phyloP scores from a whole-genome alignment of 2,113 vertebrate species.

The Cololabis saira region DNA sequence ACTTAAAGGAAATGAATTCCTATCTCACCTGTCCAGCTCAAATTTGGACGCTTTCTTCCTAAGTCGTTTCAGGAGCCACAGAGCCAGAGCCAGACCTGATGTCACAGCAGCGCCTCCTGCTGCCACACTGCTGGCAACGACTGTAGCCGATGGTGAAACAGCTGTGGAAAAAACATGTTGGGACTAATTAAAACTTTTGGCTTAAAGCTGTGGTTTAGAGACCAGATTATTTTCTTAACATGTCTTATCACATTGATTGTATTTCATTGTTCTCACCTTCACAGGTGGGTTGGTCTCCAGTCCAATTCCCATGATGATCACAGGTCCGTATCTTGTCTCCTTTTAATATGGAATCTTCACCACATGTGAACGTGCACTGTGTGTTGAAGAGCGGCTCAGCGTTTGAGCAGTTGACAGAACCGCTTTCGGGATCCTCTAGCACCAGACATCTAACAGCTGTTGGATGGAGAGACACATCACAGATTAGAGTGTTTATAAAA shows the following conservation, averaged over 20 bases:
- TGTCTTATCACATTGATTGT: not conserved
- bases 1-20: not conserved
- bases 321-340: conserved; percentile 66
- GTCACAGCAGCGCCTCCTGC: conserved; percentile 42
- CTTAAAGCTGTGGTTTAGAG: not conserved
- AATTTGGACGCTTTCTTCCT: conserved; percentile 66
- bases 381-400: conserved; percentile 42
- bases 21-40: conserved; percentile 75
- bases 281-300: conserved; percentile 63
- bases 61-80: conserved; percentile 69
- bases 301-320: conserved; percentile 71
- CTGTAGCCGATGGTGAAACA: not conserved
- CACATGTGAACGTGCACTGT: conserved; percentile 73
- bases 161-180: conserved; percentile 50
- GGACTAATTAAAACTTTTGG: not conserved
- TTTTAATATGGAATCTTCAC: conserved; percentile 41
- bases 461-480: not conserved
- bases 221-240: not conserved
- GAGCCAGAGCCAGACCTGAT: conserved; percentile 37
- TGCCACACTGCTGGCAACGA: conserved; percentile 26
- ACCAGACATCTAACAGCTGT: conserved; percentile 64
- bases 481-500: not conserved
- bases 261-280: conserved; percentile 55
- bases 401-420: conserved; percentile 67
- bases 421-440: conserved; percentile 57